Conservation (phyloP, 92 coral and sea anemone genomes). For the Muricea muricata region DNA sequence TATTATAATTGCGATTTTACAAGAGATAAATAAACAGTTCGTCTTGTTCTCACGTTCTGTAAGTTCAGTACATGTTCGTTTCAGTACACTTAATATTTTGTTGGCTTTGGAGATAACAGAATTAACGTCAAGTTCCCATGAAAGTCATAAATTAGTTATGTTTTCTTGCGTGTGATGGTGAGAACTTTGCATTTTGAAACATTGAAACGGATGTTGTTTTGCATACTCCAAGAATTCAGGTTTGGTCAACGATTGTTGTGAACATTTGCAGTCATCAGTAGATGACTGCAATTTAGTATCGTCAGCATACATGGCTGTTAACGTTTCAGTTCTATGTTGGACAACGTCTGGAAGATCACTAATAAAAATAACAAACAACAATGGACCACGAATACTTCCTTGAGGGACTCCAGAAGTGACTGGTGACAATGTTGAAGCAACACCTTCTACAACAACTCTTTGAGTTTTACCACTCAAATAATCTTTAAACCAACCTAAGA, state of each 20-base stretch:
- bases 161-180: background rate
- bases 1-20: conserved; percentile 41
- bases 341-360: background rate
- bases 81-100: conserved; percentile 17
- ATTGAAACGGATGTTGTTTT: too few species aligned
- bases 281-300: background rate
- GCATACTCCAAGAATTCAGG: too few species aligned
- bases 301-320: background rate
- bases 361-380: too few species aligned
- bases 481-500: too few species aligned
- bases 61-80: conserved; percentile 36
- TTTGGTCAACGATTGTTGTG: too few species aligned
- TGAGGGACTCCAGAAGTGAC: conserved; percentile 6
- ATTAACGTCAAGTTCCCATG: background rate
- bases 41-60: conserved; percentile 32
- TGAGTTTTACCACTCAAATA: background rate
- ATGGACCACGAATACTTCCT: conserved; percentile 3
- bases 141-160: background rate
- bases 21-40: conserved; percentile 13
- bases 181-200: too few species aligned
- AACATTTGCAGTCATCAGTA: too few species aligned
- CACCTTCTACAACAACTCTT: conserved; percentile 8
- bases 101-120: conserved; percentile 27
- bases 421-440: too few species aligned
- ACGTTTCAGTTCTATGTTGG: too few species aligned